phyloP scores from a whole-genome alignment of 2,888 invertebrate species.

The Phasia obesa region DNA sequence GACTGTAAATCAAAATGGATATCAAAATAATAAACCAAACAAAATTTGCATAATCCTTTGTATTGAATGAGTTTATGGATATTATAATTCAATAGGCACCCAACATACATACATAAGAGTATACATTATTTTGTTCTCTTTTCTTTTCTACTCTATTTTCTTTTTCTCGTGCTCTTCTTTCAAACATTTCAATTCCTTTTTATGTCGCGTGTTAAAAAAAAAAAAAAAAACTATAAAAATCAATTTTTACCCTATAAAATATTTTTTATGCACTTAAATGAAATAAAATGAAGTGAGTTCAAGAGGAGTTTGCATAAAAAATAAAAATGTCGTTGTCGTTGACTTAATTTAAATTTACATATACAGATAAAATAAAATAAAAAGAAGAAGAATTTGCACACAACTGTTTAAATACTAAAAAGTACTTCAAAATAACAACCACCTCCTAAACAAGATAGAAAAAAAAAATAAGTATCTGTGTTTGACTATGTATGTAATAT shows the following conservation, averaged over 20 bases:
- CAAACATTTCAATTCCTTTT: constrained; percentile 30
- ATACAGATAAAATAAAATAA: constrained; percentile 10
- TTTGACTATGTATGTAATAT: too few species aligned
- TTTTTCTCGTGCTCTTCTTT: neutral
- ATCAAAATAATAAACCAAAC: neutral
- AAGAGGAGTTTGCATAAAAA: constrained; percentile 18
- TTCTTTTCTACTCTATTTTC: neutral
- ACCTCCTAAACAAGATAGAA: too few species aligned
- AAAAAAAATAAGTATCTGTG: too few species aligned
- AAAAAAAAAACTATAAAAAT: constrained; percentile 52
- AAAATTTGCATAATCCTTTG: constrained; percentile 44
- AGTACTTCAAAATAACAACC: constrained; percentile 5
- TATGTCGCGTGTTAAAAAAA: constrained; percentile 21
- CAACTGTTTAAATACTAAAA: constrained; percentile 17
- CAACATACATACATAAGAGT: neutral
- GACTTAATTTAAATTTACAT: constrained; percentile 61
- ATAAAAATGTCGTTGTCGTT: constrained; percentile 30
- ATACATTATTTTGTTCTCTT: neutral
- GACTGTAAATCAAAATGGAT: too few species aligned
- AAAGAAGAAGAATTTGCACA: neutral
- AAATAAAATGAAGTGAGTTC: constrained; percentile 50
- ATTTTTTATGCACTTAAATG: constrained; percentile 43
- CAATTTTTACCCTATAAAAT: constrained; percentile 64
- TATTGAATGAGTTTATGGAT: neutral
- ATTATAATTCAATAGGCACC: too few species aligned